Percentiles rank a stretch among this genome's conserved stretches.
Conservation (phyloP, 2,113 vertebrate genomes). For the Megaleporinus macrocephalus region DNA sequence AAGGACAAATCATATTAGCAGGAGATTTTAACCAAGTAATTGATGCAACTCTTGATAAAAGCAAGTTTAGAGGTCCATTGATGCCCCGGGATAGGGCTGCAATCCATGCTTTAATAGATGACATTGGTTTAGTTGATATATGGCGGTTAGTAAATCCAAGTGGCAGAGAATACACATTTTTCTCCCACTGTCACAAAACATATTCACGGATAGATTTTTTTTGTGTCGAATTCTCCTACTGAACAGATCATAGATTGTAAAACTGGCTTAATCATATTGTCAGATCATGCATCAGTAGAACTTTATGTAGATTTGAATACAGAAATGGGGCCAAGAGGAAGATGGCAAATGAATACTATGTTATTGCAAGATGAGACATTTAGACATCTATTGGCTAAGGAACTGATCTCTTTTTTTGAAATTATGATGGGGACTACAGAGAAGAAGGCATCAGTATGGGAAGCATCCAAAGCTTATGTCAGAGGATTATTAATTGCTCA, state of each 20-base stretch:
- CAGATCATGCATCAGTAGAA: conserved; percentile 23
- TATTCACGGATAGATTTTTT: conserved; percentile 27
- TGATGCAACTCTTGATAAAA: conserved; percentile 2
- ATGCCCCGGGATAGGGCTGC: conserved; percentile 13
- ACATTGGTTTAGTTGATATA: conserved; percentile 12
- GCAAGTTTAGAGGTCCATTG: background rate
- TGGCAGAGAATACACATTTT: background rate
- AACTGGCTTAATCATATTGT: background rate
- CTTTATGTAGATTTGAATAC: conserved; percentile 23
- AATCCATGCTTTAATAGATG: background rate
- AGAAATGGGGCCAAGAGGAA: conserved; percentile 6
- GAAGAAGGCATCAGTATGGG: conserved; percentile 7
- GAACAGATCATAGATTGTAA: conserved; percentile 18
- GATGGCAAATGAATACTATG: background rate
- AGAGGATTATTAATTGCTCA: conserved; percentile 12
- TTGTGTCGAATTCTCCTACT: background rate
- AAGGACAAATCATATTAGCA: background rate
- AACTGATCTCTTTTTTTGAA: conserved; percentile 34
- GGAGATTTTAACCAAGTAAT: background rate
- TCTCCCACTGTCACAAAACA: conserved; percentile 2
- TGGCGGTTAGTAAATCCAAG: background rate
- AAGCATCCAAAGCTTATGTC: conserved; percentile 27
- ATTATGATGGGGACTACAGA: background rate
- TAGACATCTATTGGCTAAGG: background rate
- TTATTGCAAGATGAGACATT: conserved; percentile 4